phyloP scores from a whole-genome alignment of 2,113 vertebrate species.

The Sinosuthora webbiana region DNA sequence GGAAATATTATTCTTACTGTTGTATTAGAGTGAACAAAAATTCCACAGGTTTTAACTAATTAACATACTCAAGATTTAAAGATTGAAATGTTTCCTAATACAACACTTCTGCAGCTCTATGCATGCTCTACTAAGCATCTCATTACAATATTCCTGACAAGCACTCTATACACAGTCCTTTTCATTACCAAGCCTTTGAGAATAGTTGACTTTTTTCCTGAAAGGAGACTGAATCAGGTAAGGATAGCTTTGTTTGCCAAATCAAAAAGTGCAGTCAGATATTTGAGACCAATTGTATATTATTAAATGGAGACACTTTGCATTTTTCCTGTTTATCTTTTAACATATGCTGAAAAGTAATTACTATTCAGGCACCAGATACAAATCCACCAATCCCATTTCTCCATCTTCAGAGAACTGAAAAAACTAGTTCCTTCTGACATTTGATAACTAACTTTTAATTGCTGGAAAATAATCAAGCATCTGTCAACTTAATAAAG shows the following conservation, averaged over 20 bases:
- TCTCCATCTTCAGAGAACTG: not conserved
- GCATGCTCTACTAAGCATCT: conserved; percentile 25
- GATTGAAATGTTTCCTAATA: conserved; percentile 8
- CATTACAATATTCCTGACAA: conserved; percentile 18
- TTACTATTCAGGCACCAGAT: not conserved
- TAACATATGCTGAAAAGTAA: not conserved
- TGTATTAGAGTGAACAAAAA: conserved; percentile 10
- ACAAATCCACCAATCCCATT: not conserved
- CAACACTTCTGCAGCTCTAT: not conserved
- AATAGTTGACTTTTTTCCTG: not conserved
- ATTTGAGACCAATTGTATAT: not conserved
- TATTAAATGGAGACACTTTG: not conserved
- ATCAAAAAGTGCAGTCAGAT: conserved; percentile 4
- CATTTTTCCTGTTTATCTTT: not conserved
- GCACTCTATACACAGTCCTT: not conserved
- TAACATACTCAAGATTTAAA: conserved; percentile 33
- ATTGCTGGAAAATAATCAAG: not conserved
- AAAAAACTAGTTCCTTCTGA: not conserved
- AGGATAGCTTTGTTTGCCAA: not conserved
- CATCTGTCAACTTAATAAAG: not conserved
- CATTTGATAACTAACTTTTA: not conserved
- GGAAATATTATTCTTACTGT: conserved; percentile 36
- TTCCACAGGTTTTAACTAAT: conserved; percentile 20
- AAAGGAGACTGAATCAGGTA: not conserved
- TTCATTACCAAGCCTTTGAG: not conserved